These are phyloP conservation scores for Gastrophryne carolinensis DNA, from an alignment of 2,797 vertebrate genomes.

Conservation along the genomic window DNA sequence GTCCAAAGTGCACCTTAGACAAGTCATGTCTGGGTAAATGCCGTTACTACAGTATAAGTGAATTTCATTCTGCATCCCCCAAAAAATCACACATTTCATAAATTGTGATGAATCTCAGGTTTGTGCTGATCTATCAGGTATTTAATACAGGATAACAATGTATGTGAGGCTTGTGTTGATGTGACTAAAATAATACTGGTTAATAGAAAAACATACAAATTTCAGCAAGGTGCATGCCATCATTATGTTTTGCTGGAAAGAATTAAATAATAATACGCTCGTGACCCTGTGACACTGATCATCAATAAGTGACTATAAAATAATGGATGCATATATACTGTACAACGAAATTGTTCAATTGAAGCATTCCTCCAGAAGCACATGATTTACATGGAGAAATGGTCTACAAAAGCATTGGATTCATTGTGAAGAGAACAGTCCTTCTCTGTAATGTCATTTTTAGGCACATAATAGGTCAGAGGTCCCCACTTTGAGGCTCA, in stretches of 20 bases:
- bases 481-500: constrained; percentile 95
- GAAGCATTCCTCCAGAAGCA: not conserved
- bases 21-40: too few species aligned
- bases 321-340: not conserved
- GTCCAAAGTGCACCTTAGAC: too few species aligned
- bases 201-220: not conserved
- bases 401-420: not conserved
- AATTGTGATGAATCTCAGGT: too few species aligned
- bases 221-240: not conserved
- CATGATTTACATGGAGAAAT: not conserved
- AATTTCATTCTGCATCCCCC: too few species aligned
- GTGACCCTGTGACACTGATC: constrained; percentile 7
- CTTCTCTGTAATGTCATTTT: not conserved
- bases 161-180: too few species aligned
- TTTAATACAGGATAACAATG: too few species aligned
- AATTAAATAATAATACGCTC: not conserved
- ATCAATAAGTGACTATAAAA: not conserved
- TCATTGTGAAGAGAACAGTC: not conserved
- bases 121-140: too few species aligned
- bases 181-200: constrained; percentile 14
- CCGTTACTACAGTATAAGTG: too few species aligned
- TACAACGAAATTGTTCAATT: not conserved
- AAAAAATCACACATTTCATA: too few species aligned
- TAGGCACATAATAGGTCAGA: constrained; percentile 71
- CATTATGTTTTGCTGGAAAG: not conserved